Base-by-base conservation (phyloP, 2,797 vertebrate genomes). In the Malurus splendens region DNA sequence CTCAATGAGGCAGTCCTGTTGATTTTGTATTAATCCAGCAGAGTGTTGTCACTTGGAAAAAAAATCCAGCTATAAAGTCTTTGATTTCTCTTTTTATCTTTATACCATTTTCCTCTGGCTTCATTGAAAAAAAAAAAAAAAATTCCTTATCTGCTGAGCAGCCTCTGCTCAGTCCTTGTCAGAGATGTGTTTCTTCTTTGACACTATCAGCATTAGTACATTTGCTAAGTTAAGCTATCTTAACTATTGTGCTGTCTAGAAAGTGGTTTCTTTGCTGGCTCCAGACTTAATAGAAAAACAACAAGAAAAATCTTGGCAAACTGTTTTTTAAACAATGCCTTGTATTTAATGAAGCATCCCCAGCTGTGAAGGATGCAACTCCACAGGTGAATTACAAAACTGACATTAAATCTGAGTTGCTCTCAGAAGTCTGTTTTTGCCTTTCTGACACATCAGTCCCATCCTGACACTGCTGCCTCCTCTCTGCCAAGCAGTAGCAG, bases 11-110 rank as follows among this genome's bases (percentile, higher is more conserved):
- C 88, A 38, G 7, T 68, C 79, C 48, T 67, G 64, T 65, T 86
- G 79, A 83, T 90, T 83, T 89, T 93, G 27, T 79, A 81, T 90
- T 92, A 96, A 96, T 96, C 87, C 72, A 30, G 47, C 75, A 86
- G 73, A 85, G 95, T 95, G 93, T 87, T 94, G 90, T 93, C 91
- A 87, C 89, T 92, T 90, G 51, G 71, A 23, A 92, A 91, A 93
- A 90, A 68, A 3, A 0, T 5, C 33, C 62, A 65, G 45, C 59
- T 89, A 89, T 89, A 86, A 94, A 95, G 86, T 86, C 86, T 72
- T 80, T 89, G 89, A 77, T 92, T 95, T 88, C 62, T 83, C 81
- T 94, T 94, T 95, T 96, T 93, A 97, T 96, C 95, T 97, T 94
- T 89, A 90, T 86, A 89, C 67, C 60, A 76, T 89, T 95, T 94